Base-by-base conservation (phyloP, 2,113 vertebrate genomes). In the Zosterops lateralis region DNA sequence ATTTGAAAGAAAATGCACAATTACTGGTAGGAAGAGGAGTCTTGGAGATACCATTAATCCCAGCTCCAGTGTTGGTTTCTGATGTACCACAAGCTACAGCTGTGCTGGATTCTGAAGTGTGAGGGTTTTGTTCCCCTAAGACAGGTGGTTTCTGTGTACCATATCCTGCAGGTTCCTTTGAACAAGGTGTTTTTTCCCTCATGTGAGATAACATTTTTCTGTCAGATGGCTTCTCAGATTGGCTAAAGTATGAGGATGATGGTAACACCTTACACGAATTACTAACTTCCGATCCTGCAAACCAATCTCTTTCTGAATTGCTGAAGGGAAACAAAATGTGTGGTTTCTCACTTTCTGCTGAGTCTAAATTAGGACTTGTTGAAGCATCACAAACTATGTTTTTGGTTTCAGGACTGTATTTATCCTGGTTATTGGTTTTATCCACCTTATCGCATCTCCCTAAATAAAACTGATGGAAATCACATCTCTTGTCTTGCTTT, bases 401-500 rank as follows among this genome's bases (percentile, higher is more conserved):
- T 65, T 82, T 87, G 22, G 60, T 48, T 70, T 73, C 13, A 88
- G 54, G 60, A 75, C 24, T n/a, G 8, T 36, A 34, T 31, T 87
- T 77, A 75, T 90, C 67, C 44, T 57, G 70, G 32, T 79, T 86
- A 64, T 51, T 14, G 0, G n/a, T 72, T 89, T 94, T 93, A 87
- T 60, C 87, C 3, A 4, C 48, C 45, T 1, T 25, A 73, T 92
- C 80, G 61, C 48, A 58, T 85, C 53, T 95, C 36, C 80, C 95
- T 14, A 94, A 66, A 51, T 95, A 96, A 92, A 95, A 94, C 3
- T 72, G 93, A 80, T 93, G 93, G 51, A 89, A 97, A 90, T 74
- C 11, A 5, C 48, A 71, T 53, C 79, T 92, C 50, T 21, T 92
- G 5, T 90, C 94, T 34, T 95, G 78, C 68, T 90, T 97, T 83